These are phyloP conservation scores for Sander vitreus DNA, from an alignment of 2,113 vertebrate genomes.

Conservation along the genomic window DNA sequence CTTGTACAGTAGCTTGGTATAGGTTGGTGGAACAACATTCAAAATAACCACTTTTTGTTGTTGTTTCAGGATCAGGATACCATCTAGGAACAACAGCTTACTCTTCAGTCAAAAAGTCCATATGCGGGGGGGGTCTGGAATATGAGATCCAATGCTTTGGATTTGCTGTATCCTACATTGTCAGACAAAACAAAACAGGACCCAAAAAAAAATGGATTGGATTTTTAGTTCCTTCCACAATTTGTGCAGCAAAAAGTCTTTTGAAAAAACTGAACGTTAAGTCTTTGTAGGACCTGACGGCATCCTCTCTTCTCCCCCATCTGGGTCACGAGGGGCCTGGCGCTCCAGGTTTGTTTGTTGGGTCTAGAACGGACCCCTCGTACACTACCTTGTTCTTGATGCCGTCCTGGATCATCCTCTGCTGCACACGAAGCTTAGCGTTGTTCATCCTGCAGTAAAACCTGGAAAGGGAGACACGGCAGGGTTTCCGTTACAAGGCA, in stretches of 20 bases:
- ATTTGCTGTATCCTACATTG: neutral
- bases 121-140: neutral
- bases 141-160: neutral
- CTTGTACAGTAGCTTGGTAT: neutral
- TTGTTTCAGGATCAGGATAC: neutral
- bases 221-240: neutral
- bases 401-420: constrained; percentile 67
- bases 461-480: constrained; percentile 15
- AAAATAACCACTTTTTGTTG: neutral
- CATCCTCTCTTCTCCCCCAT: neutral
- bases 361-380: constrained; percentile 67
- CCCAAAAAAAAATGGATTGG: neutral
- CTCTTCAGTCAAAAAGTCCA: neutral
- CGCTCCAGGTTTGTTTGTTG: constrained; percentile 26
- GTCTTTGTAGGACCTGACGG: neutral
- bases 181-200: neutral
- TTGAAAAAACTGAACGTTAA: neutral
- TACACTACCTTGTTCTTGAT: constrained; percentile 72
- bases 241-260: neutral
- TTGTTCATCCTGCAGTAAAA: constrained; percentile 71
- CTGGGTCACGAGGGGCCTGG: constrained; percentile 44
- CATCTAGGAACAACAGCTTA: neutral
- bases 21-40: neutral
- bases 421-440: constrained; percentile 62
- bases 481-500: neutral